phyloP scores from a whole-genome alignment of 2,113 vertebrate genomes.

The Lontra canadensis region DNA sequence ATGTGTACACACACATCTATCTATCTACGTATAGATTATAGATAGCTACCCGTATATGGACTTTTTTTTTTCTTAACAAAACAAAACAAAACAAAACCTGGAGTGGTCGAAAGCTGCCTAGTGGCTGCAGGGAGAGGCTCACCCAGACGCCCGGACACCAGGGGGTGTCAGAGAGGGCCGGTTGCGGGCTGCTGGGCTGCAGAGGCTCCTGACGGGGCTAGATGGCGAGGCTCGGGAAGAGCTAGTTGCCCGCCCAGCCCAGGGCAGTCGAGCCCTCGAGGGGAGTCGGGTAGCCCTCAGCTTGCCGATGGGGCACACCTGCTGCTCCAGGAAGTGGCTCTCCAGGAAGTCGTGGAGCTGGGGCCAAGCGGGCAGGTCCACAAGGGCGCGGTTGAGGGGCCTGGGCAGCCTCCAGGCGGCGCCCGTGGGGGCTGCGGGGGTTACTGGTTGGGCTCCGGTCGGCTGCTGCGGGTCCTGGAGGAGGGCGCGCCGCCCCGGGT shows the following conservation, averaged over 20 bases:
- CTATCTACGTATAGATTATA: neutral
- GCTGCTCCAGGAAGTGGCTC: neutral
- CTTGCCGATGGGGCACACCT: neutral
- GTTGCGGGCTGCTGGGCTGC: neutral
- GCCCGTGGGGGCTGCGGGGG: rapidly evolving
- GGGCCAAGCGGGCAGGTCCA: neutral
- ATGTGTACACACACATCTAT: neutral
- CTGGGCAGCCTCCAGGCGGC: neutral
- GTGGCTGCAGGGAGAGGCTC: neutral
- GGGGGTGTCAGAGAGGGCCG: neutral
- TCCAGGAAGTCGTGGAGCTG: neutral
- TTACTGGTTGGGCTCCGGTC: neutral
- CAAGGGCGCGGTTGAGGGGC: neutral
- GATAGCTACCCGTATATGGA: neutral
- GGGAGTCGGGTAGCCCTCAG: neutral
- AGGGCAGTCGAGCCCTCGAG: neutral
- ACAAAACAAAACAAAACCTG: neutral
- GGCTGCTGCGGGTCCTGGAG: neutral
- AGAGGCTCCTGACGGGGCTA: neutral
- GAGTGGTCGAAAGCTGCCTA: neutral
- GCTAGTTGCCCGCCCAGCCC: neutral
- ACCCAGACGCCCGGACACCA: neutral
- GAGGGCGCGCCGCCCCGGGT: neutral
- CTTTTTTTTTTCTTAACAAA: neutral
- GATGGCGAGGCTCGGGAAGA: neutral